Evolutionary conservation across 64 coral and sea anemone species (phyloP).

Genomic region (Montipora efflorescens): DNA sequence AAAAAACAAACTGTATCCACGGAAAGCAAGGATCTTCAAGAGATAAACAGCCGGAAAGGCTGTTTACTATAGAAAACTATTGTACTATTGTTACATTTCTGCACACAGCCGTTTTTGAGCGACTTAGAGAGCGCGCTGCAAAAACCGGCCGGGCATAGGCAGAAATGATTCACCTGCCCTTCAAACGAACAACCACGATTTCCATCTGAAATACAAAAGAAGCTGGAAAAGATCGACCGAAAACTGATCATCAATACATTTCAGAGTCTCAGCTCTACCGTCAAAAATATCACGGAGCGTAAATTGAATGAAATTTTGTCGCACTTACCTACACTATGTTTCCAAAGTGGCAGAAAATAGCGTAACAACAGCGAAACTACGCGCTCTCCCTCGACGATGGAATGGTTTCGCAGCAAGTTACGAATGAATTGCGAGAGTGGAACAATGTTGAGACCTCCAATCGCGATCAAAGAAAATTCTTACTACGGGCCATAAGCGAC

Average conservation of each 20-base stretch:
- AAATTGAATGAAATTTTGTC: slow-evolving; percentile 70
- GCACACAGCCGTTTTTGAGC: background rate
- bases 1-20: background rate
- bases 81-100: slow-evolving; percentile 49
- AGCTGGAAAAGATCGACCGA: background rate
- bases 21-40: background rate
- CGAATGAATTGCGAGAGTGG: background rate
- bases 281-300: background rate
- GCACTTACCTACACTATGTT: slow-evolving; percentile 63
- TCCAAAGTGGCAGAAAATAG: background rate
- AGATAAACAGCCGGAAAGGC: background rate
- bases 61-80: slow-evolving; percentile 44
- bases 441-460: background rate
- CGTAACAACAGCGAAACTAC: background rate
- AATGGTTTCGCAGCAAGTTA: background rate
- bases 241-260: background rate
- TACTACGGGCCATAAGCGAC: slow-evolving; percentile 73
- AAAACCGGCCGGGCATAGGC: background rate
- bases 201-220: background rate
- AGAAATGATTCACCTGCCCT: background rate
- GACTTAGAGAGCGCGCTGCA: background rate
- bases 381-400: background rate
- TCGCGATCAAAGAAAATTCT: slow-evolving; percentile 50
- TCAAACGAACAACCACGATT: background rate
- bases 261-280: background rate